Base-by-base conservation (phyloP, 2,797 vertebrate genomes). In the Spheniscus humboldti region DNA sequence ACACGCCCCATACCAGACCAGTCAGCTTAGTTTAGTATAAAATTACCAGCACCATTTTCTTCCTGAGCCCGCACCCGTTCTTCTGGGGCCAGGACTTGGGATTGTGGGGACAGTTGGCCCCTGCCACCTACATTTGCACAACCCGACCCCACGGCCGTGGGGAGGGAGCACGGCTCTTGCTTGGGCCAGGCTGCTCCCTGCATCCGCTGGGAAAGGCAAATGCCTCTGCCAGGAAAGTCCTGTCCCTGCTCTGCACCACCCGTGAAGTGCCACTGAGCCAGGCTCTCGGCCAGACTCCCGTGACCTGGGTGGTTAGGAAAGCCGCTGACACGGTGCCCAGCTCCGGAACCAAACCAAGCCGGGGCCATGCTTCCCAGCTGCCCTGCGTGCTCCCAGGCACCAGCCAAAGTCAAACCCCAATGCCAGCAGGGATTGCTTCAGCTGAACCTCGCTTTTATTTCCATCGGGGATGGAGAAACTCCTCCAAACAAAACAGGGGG, bases 101-200 rank as follows among this genome's bases (percentile, higher is more conserved):
- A 41, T 45, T 68, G 59, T 33, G 33, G 13, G 56, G 23, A 20
- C 55, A 13, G 12, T 1, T 13, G 30, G 25, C 25, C 30, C 18
- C 43, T 5, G 5, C n/a, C 68, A 59, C 66, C 83, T 37, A 19
- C 6, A 4, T 25, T 41, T 14, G 28, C 79, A 37, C 33, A 47
- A 11, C 69, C 24, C 2, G 1, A 20, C 33, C 10, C 41, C 25
- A 15, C 1, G 4, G 45, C 39, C 1, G 0, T 0, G 1, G 33
- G 19, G 60, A 66, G 19, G 18, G 53, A 33, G 27, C 39, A 22
- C 0, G 2, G 41, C 27, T 24, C 35, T 6, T 20, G 27, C 18
- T 18, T 0, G 17, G 50, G 52, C 30, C 55, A 1, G 48, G 77
- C 31, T 27, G 14, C 31, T 74, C 20, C 17, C n/a, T 2, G 5